Evolutionary conservation across 2,888 invertebrate species (phyloP).

Genomic region (Allacma fusca): DNA sequence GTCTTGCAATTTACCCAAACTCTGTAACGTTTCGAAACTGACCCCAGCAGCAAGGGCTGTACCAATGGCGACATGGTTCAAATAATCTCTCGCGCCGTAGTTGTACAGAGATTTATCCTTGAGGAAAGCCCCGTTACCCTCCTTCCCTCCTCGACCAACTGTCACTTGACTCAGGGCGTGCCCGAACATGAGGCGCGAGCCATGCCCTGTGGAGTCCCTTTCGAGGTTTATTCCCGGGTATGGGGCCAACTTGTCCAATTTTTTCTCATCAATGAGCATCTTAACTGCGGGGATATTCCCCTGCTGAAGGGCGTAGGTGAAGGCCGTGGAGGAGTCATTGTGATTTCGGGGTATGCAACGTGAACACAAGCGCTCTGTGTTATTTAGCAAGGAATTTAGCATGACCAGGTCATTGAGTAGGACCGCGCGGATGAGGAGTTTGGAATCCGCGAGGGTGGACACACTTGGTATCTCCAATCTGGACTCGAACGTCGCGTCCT

Average conservation of each 20-base stretch:
- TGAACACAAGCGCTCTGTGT: constrained; percentile 63
- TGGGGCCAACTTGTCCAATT: constrained; percentile 42
- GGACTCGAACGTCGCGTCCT: constrained; percentile 56
- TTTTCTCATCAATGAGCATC: constrained; percentile 38
- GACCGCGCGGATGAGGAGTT: constrained; percentile 66
- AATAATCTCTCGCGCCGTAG: background rate
- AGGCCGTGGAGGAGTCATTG: constrained; percentile 23
- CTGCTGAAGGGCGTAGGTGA: constrained; percentile 49
- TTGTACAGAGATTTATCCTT: constrained; percentile 21
- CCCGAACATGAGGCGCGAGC: constrained; percentile 63
- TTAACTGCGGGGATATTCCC: constrained; percentile 52
- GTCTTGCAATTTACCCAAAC: background rate
- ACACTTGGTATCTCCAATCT: constrained; percentile 64
- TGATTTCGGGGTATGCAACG: constrained; percentile 55
- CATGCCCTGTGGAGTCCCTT: constrained; percentile 58
- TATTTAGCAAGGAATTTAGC: constrained; percentile 62
- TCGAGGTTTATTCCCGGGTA: constrained; percentile 47
- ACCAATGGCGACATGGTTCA: background rate
- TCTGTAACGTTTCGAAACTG: background rate
- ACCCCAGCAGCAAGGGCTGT: constrained; percentile 1
- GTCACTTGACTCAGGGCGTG: constrained; percentile 64
- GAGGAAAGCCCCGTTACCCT: constrained; percentile 58
- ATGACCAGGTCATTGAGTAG: constrained; percentile 64
- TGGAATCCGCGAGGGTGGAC: constrained; percentile 65
- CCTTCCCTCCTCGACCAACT: constrained; percentile 66